Evolutionary conservation across 1,140 invertebrate species (phyloP), one percentile per base, ranked within the genome.

Genomic region (Pemphigus obesinymphae): DNA sequence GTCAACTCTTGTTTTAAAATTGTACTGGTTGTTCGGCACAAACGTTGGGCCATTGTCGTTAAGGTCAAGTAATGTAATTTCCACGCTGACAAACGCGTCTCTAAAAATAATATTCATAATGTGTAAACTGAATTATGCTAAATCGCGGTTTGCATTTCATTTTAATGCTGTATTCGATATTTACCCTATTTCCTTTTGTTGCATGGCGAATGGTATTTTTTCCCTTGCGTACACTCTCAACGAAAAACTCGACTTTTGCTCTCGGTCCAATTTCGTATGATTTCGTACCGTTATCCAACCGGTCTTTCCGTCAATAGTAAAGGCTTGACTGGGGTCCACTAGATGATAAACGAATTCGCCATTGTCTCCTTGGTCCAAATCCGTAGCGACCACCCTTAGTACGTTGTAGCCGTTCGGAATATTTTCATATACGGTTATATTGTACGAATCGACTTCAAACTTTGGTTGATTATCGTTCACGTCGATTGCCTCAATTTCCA

Each of bases 401-500:
- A 95, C 93, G 85, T 93, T 94, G 84, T 92, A 91, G 82, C 94
- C 94, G 84, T 94, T 94, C 0, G 95, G 95, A 45, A 96, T 87
- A 86, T 96, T 96, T 86, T 96, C 95, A 63, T 96, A 94, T 72
- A 96, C 96, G 83, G 94, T 96, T 53, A 96, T 95, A 83, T 96
- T 96, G 85, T 96, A 96, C 83, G 94, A 91, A 84, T 95, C 94
- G 0, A 94, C 93, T 87, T 95, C 94, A 82, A 96, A 96, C 83
- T 94, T 91, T 0, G 94, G 94, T 23, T 93, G 86, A 86, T 95
- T 95, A 85, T 96, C 94, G 85, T 96, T 96, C 0, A 96, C 85
- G 85, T 96, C 94, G 13, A 93, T 85, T 0, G 96, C 88, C 86
- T 94, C 92, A 0, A 96, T 88, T 86, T 95, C 93, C 0, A 95